A percentile compares a stretch with the other conserved stretches of the same genome.
Evolutionary conservation across 2,888 invertebrate species (phyloP).

Genomic region (Ptycholaimellus sp.): DNA sequence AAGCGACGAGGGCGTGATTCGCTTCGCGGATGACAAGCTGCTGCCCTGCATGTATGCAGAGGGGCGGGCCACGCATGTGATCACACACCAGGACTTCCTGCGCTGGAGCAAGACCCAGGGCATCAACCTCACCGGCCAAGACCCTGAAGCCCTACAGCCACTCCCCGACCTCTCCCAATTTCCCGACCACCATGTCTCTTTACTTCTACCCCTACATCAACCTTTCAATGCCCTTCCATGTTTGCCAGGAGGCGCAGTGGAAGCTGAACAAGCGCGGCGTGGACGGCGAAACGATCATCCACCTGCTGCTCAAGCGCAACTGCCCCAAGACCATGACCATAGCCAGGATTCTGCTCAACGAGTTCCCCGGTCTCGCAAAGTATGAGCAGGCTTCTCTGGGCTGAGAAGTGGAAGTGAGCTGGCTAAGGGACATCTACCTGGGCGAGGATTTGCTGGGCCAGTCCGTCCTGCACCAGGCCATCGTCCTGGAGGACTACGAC

Average conservation of each 20-base stretch:
- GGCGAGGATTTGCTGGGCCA: constrained; percentile 76
- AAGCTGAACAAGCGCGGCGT: constrained; percentile 85
- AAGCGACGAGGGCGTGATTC: constrained; percentile 41
- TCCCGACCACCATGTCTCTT: too few relatives aligned
- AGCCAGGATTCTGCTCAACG: constrained; percentile 62
- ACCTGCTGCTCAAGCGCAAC: constrained; percentile 78
- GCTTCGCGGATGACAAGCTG: constrained; percentile 17
- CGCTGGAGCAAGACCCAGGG: constrained; percentile 48
- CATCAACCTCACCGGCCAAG: too few relatives aligned
- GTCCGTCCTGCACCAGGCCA: constrained; percentile 70
- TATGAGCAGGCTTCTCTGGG: too few relatives aligned
- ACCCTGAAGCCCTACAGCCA: too few relatives aligned
- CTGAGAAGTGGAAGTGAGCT: too few relatives aligned
- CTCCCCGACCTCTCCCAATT: too few relatives aligned
- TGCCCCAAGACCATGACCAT: constrained; percentile 55
- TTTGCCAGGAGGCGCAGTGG: too few relatives aligned
- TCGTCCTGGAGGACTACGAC: constrained; percentile 84
- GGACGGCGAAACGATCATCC: constrained; percentile 73
- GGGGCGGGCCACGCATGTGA: constrained; percentile 51
- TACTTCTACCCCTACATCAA: too few relatives aligned
- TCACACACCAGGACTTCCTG: constrained; percentile 53
- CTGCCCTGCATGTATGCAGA: constrained; percentile 36
- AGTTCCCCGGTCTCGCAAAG: constrained; percentile 65
- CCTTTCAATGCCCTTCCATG: too few relatives aligned
- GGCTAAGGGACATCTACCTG: constrained; percentile 80